Conservation (phyloP, 2,113 vertebrate species). For the Strigops habroptila region DNA sequence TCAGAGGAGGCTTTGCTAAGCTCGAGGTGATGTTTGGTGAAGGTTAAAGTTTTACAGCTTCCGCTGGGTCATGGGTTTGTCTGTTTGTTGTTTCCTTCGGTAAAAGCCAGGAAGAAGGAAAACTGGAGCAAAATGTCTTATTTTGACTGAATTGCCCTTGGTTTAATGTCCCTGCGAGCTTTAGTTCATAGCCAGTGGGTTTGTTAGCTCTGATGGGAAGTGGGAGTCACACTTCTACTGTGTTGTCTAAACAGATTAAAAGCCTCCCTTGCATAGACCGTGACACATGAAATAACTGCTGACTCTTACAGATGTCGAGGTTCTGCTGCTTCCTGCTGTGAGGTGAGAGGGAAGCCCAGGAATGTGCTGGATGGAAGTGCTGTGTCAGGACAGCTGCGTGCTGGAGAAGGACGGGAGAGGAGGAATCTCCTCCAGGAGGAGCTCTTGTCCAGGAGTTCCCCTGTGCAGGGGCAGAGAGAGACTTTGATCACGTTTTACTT, state of each 20-base stretch:
- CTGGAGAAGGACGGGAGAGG: neutral
- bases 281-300: neutral
- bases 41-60: neutral
- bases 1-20: neutral
- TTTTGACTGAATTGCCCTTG: neutral
- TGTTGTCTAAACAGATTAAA: neutral
- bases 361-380: fast-evolving
- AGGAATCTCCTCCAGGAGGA: neutral
- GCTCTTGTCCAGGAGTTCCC: neutral
- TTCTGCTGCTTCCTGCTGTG: neutral
- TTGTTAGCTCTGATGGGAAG: neutral
- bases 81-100: neutral
- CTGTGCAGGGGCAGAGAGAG: neutral
- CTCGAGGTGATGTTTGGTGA: neutral
- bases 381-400: fast-evolving
- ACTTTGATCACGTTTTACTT: neutral
- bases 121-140: neutral
- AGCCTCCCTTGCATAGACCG: neutral
- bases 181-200: neutral
- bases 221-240: fast-evolving
- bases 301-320: neutral
- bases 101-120: neutral
- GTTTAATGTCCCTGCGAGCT: neutral
- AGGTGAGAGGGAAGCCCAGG: neutral
- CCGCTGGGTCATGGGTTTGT: neutral